These are phyloP conservation scores for Echiichthys vipera DNA, from an alignment of 2,797 vertebrate species.

Conservation along the genomic window DNA sequence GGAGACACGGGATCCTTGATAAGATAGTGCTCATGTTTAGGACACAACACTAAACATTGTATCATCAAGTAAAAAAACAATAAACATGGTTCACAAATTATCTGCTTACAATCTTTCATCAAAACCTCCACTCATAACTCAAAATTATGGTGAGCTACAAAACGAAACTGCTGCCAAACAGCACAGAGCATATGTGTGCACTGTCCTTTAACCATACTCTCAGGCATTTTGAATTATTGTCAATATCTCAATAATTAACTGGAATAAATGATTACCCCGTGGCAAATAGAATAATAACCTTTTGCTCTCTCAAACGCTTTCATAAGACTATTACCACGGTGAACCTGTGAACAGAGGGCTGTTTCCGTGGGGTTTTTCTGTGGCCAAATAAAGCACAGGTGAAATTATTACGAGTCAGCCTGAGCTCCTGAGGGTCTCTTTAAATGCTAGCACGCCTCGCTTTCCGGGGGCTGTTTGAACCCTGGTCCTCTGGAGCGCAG, in stretches of 20 bases:
- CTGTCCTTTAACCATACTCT: background rate
- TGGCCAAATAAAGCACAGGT: constrained; percentile 58
- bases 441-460: constrained; percentile 40
- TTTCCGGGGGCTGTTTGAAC: constrained; percentile 53
- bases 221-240: background rate
- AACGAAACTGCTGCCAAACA: background rate
- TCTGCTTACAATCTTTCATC: background rate
- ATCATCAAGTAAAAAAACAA: background rate
- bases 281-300: constrained; percentile 21
- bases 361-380: constrained; percentile 31
- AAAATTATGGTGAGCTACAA: background rate
- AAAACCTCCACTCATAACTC: background rate
- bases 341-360: constrained; percentile 23
- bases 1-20: background rate
- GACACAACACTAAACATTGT: background rate
- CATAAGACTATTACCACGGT: constrained; percentile 29
- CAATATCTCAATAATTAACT: background rate
- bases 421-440: constrained; percentile 60
- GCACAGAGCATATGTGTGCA: background rate
- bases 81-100: background rate
- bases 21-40: background rate
- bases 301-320: constrained; percentile 31
- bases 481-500: constrained; percentile 37
- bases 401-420: constrained; percentile 41
- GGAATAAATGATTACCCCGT: constrained; percentile 3